Evolutionary conservation across 2,797 vertebrate species (phyloP).

Genomic region (Pempheris klunzingeri): DNA sequence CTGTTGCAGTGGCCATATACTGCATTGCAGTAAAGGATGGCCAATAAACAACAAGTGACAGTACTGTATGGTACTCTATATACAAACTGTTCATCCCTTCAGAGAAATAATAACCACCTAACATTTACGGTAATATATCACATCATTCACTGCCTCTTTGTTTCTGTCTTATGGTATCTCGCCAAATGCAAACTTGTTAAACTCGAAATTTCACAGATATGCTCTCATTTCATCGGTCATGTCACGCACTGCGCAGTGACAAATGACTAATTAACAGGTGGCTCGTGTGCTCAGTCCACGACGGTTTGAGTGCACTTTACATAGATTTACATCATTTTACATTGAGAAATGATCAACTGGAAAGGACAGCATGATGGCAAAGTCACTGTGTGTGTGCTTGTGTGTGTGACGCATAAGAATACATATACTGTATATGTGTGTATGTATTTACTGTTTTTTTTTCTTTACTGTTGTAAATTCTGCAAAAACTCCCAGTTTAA

Average conservation of each 20-base stretch:
- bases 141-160: conserved; percentile 21
- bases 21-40: conserved; percentile 78
- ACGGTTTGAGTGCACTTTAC: conserved; percentile 60
- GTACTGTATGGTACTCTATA: too few species aligned
- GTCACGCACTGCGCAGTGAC: conserved; percentile 15
- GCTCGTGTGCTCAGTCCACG: conserved; percentile 29
- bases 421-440: background rate
- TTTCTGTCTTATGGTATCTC: conserved; percentile 19
- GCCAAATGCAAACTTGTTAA: conserved; percentile 12
- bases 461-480: background rate
- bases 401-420: background rate
- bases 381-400: conserved; percentile 1
- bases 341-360: conserved; percentile 39
- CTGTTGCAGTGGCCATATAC: conserved; percentile 59
- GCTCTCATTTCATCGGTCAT: conserved; percentile 17
- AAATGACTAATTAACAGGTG: conserved; percentile 41
- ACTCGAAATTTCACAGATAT: background rate
- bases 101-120: conserved; percentile 45
- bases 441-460: background rate
- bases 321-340: conserved; percentile 76
- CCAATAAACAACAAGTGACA: conserved; percentile 68
- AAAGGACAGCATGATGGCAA: background rate
- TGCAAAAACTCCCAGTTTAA: background rate
- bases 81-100: conserved; percentile 55
- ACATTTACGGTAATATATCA: conserved; percentile 5